Conservation (phyloP, 23 tunicate genomes). For the Ascidia mentula region DNA sequence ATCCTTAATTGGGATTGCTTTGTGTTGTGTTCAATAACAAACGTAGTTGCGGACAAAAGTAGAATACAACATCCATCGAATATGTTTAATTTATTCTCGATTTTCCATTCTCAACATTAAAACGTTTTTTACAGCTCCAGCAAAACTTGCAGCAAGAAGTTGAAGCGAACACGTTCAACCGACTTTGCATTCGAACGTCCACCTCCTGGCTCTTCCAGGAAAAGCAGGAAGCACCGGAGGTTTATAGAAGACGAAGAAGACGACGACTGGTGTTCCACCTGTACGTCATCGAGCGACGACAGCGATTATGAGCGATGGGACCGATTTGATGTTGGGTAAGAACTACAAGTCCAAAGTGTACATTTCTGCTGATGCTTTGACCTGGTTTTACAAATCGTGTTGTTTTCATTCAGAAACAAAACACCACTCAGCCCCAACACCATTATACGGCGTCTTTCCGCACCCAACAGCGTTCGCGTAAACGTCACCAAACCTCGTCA, state of each 20-base stretch:
- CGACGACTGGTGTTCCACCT: slow-evolving; percentile 98
- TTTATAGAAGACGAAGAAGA: slow-evolving; percentile 51
- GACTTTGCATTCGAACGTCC: slow-evolving; percentile 74
- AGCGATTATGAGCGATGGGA: slow-evolving; percentile 99
- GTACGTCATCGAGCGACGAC: slow-evolving; percentile 97
- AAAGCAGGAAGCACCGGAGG: slow-evolving; percentile 29
- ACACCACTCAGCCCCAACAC: slow-evolving; percentile 8
- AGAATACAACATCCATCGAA: too few species aligned
- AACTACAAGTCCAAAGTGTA: not conserved
- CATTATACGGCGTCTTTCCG: slow-evolving; percentile 16
- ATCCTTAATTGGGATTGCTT: too few species aligned
- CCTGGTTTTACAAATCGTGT: not conserved
- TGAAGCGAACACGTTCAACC: slow-evolving; percentile 88
- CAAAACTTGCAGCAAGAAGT: slow-evolving; percentile 71
- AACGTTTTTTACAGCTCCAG: not conserved
- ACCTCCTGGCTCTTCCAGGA: slow-evolving; percentile 25
- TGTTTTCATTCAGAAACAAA: not conserved
- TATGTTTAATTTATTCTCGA: too few species aligned
- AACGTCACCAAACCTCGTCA: slow-evolving; percentile 7
- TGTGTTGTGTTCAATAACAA: too few species aligned
- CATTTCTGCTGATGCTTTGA: not conserved
- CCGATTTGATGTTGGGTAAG: slow-evolving; percentile 38
- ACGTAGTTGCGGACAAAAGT: too few species aligned
- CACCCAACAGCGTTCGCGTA: slow-evolving; percentile 3
- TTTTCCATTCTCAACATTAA: not conserved